Conservation (phyloP, 1,140 invertebrate species). For the Drosophila quadrilineata region DNA sequence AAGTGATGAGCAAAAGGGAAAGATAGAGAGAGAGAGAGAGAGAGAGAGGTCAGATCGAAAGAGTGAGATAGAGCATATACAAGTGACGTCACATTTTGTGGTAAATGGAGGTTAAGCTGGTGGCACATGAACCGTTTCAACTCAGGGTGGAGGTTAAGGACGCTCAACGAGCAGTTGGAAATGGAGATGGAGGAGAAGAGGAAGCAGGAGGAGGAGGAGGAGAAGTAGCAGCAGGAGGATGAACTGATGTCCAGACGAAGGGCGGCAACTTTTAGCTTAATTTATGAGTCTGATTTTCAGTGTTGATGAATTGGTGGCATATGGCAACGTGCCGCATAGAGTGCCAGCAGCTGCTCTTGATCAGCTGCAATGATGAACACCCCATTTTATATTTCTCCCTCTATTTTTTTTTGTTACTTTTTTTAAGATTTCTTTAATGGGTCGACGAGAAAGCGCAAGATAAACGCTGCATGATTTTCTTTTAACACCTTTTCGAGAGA, state of each 20-base stretch:
- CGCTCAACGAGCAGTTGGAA: no score
- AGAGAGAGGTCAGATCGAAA: neutral
- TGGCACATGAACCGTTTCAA: neutral
- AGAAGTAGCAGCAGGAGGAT: neutral
- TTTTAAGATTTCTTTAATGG: slow-evolving; percentile 68
- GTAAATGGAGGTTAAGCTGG: slow-evolving; percentile 27
- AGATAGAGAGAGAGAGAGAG: neutral
- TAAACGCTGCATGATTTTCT: slow-evolving; percentile 73
- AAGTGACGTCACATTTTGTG: slow-evolving; percentile 49
- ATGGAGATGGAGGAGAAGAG: neutral
- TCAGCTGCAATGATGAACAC: neutral
- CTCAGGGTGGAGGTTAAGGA: slow-evolving; percentile 16
- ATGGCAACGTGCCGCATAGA: slow-evolving; percentile 7
- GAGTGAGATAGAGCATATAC: neutral
- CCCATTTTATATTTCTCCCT: no score
- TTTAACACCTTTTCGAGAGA: slow-evolving; percentile 77
- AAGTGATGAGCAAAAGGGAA: neutral
- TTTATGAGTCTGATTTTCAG: slow-evolving; percentile 51
- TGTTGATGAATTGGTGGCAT: slow-evolving; percentile 58
- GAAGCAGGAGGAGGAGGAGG: neutral
- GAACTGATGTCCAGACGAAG: neutral
- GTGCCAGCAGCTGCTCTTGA: slow-evolving; percentile 52
- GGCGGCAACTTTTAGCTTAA: slow-evolving; percentile 30
- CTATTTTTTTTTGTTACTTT: no score
- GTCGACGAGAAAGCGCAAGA: slow-evolving; percentile 39